These are phyloP conservation scores for Acrobeloides nanus DNA, from an alignment of 2,888 invertebrate genomes.

Conservation along the genomic window DNA sequence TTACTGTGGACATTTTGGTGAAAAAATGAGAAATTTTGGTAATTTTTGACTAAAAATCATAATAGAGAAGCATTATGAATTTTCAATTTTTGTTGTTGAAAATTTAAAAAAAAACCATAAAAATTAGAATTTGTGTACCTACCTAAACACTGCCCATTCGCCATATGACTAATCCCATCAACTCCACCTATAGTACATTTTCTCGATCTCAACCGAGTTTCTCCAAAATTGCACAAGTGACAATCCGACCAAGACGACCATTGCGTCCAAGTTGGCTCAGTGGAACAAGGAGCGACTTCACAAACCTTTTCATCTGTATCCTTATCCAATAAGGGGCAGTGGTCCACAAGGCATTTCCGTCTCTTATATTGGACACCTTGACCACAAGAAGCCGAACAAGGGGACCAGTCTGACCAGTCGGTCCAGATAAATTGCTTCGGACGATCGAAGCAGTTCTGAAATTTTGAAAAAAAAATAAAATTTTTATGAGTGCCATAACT, in stretches of 20 bases:
- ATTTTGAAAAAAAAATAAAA: constrained; percentile 6
- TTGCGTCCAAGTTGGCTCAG: constrained; percentile 19
- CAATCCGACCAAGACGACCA: constrained; percentile 66
- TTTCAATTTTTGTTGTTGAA: background rate
- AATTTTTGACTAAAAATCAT: no score
- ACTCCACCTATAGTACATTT: constrained; percentile 13
- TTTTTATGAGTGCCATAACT: no score
- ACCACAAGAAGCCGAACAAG: constrained; percentile 40
- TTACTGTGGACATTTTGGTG: background rate
- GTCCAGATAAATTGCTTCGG: constrained; percentile 16
- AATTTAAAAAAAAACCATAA: constrained; percentile 9
- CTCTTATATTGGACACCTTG: constrained; percentile 17
- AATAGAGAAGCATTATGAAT: background rate
- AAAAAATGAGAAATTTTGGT: no score
- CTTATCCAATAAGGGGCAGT: constrained; percentile 9
- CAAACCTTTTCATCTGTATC: no score
- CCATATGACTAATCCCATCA: constrained; percentile 15
- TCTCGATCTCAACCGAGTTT: constrained; percentile 14
- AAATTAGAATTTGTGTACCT: no score
- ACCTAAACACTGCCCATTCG: constrained; percentile 14
- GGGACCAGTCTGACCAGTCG: constrained; percentile 65
- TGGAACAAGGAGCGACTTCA: no score
- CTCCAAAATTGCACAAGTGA: constrained; percentile 23
- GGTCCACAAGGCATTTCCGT: constrained; percentile 1
- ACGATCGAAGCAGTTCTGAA: constrained; percentile 14